Conservation (phyloP, 2,888 invertebrate species). For the Coronaproctus castanopsis region DNA sequence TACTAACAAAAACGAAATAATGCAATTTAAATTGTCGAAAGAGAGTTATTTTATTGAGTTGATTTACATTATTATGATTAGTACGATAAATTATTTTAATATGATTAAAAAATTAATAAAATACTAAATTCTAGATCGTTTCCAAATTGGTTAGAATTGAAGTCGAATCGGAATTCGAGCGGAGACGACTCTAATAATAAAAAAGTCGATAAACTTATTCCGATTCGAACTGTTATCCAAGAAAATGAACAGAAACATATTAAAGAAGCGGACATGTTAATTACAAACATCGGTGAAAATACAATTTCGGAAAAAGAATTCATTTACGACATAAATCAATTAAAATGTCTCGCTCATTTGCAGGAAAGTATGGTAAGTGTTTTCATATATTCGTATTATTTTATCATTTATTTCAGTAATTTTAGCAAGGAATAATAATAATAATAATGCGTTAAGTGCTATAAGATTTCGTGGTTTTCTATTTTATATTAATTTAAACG, state of each 20-base stretch:
- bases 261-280: constrained; percentile 76
- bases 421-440: too few species aligned
- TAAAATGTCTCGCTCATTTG: constrained; percentile 67
- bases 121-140: constrained; percentile 38
- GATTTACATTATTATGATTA: too few species aligned
- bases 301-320: constrained; percentile 56
- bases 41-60: too few species aligned
- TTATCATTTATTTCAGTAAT: too few species aligned
- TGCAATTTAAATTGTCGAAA: too few species aligned
- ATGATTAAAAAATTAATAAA: too few species aligned
- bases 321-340: constrained; percentile 58
- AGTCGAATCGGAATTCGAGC: constrained; percentile 15
- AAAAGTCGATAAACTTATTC: neutral
- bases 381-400: too few species aligned
- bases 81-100: too few species aligned
- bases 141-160: constrained; percentile 53
- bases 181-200: constrained; percentile 30
- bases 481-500: too few species aligned
- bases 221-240: constrained; percentile 27
- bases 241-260: constrained; percentile 34
- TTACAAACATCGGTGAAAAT: constrained; percentile 74
- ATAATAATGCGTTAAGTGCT: too few species aligned
- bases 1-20: too few species aligned
- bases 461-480: too few species aligned
- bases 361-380: constrained; percentile 74